phyloP scores from a whole-genome alignment of 92 coral and sea anemone species.

The Phenganax marumi region DNA sequence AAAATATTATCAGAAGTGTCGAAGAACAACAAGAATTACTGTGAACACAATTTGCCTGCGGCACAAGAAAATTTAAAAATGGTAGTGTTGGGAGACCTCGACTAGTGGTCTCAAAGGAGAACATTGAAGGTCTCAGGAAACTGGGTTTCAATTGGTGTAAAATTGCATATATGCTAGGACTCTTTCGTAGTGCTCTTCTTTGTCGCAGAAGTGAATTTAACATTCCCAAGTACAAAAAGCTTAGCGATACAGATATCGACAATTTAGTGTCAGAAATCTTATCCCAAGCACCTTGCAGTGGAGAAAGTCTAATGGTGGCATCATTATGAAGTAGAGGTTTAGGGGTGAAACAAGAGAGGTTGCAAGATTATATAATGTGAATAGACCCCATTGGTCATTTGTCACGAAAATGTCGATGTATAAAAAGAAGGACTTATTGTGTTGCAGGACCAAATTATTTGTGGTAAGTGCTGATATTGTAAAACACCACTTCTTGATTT shows the following conservation, averaged over 20 bases:
- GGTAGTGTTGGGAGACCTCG: conserved; percentile 39
- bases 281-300: conserved; percentile 46
- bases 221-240: conserved; percentile 41
- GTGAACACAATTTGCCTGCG: neutral
- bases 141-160: conserved; percentile 62
- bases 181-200: conserved; percentile 51
- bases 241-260: conserved; percentile 53
- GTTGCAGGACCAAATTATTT: conserved; percentile 55
- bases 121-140: conserved; percentile 49
- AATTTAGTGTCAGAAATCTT: conserved; percentile 46
- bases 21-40: neutral
- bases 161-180: conserved; percentile 52
- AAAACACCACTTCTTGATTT: neutral
- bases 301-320: conserved; percentile 55
- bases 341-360: conserved; percentile 43
- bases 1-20: neutral
- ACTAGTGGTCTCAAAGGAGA: conserved; percentile 42
- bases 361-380: conserved; percentile 46
- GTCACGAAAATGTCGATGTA: conserved; percentile 22
- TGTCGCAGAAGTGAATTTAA: conserved; percentile 52
- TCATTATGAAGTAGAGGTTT: conserved; percentile 57
- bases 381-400: conserved; percentile 50
- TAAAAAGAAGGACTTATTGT: conserved; percentile 49
- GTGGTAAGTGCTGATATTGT: conserved; percentile 31
- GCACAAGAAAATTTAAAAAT: neutral